Evolutionary conservation across 2,888 invertebrate species (phyloP).

Genomic region (Stegana nigrithorax): DNA sequence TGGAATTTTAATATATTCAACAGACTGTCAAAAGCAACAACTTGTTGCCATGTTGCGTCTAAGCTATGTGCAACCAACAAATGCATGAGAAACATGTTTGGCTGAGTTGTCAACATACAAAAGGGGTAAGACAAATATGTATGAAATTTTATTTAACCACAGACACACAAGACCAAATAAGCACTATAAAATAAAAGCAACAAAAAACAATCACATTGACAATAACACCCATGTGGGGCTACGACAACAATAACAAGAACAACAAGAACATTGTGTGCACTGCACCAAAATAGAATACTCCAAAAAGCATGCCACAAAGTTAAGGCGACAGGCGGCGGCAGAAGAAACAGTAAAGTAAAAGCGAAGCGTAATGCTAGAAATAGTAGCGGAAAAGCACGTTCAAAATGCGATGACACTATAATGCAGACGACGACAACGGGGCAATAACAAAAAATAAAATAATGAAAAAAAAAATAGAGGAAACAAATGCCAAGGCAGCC

Average conservation of each 20-base stretch:
- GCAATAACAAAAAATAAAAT: background rate
- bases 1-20: too few relatives aligned
- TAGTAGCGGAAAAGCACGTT: conserved; percentile 3
- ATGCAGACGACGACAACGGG: background rate
- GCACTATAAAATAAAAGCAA: too few relatives aligned
- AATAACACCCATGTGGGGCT: too few relatives aligned
- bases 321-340: background rate
- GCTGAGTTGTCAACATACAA: too few relatives aligned
- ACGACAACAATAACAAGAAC: background rate
- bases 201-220: too few relatives aligned
- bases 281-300: background rate
- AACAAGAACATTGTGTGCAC: background rate
- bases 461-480: background rate
- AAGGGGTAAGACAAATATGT: too few relatives aligned
- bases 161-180: background rate
- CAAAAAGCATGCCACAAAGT: background rate
- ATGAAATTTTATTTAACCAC: conserved; percentile 13
- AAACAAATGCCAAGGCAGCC: background rate
- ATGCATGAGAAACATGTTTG: too few relatives aligned
- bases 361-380: background rate
- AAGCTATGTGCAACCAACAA: too few relatives aligned
- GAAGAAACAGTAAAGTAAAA: background rate
- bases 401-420: conserved; percentile 1
- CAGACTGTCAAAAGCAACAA: too few relatives aligned
- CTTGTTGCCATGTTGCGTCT: too few relatives aligned